Evolutionary conservation across 2,888 invertebrate genomes (phyloP), one percentile per base, ranked within the genome.

Genomic region (Gibbula magus): DNA sequence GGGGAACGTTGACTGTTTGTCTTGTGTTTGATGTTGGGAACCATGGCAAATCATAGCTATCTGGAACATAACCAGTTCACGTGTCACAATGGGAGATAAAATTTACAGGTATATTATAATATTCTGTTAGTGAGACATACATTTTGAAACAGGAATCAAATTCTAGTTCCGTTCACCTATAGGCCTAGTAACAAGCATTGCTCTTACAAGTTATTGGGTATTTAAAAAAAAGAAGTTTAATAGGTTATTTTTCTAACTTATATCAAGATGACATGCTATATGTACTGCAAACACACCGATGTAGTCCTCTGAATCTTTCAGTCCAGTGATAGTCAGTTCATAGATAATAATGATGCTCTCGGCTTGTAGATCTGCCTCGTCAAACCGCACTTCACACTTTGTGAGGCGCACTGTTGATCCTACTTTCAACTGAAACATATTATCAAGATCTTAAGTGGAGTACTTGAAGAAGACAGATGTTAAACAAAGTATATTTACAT

Each of bases 311-410:
- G n/a, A 18, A n/a, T 18, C 32, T 20, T 75, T 53, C 32, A 66
- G 39, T n/a, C 29, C 52, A 20, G 81, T 32, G 7, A 83, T 77
- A 2, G 67, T 67, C 25, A 83, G 29, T n/a, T 80, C 77, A 10
- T 78, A 45, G 16, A 78, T 39, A 20, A 81, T 67, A 66, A 81
- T 35, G 2, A 81, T 39, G 54, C 13, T 74, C 66, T 45, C 85
- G 22, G 84, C 82, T 16, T 81, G 61, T 73, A 86, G 70, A 45
- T 81, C 82, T 32, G 82, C 83, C 73, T 87, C 87, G 78, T 87
- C 86, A 85, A 74, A 85, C 32, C 82, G 79, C 5, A 84, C 25
- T 10, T 67, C 76, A 61, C 84, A 83, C 66, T 79, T 79, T 7
- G 35, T 82, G 7, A 86, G 77, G 10, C 18, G 77, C 3, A 87